These are phyloP conservation scores for Passer domesticus DNA, from an alignment of 2,113 vertebrate species.

Conservation along the genomic window DNA sequence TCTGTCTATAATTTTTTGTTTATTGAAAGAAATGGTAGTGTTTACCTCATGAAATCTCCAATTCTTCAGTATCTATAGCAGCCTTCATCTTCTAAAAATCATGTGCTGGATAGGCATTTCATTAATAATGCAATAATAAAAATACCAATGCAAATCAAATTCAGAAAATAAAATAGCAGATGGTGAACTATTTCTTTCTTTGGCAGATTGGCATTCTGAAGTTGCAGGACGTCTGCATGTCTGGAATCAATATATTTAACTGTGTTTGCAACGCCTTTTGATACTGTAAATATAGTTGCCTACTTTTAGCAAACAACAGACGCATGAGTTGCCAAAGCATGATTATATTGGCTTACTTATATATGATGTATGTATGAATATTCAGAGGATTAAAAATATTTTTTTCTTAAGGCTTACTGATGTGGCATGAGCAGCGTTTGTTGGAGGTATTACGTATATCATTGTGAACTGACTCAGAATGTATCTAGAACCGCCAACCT, in stretches of 20 bases:
- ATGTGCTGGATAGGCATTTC: constrained; percentile 5
- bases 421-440: not conserved
- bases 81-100: constrained; percentile 38
- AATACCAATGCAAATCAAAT: constrained; percentile 37
- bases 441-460: not conserved
- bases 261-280: constrained; percentile 22
- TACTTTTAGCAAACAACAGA: constrained; percentile 19
- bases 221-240: constrained; percentile 25
- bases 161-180: constrained; percentile 45
- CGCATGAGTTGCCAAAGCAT: not conserved
- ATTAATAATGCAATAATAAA: constrained; percentile 36
- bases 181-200: constrained; percentile 11
- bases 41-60: not conserved
- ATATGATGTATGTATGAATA: not conserved
- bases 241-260: constrained; percentile 28
- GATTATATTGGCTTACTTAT: not conserved
- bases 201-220: not conserved
- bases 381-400: constrained; percentile 6
- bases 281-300: not conserved
- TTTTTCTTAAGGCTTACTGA: not conserved
- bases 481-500: not conserved
- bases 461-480: not conserved
- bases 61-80: constrained; percentile 7
- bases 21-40: not conserved
- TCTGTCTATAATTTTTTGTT: not conserved